Conservation (phyloP, 2,113 vertebrate species). For the Pristiophorus japonicus region DNA sequence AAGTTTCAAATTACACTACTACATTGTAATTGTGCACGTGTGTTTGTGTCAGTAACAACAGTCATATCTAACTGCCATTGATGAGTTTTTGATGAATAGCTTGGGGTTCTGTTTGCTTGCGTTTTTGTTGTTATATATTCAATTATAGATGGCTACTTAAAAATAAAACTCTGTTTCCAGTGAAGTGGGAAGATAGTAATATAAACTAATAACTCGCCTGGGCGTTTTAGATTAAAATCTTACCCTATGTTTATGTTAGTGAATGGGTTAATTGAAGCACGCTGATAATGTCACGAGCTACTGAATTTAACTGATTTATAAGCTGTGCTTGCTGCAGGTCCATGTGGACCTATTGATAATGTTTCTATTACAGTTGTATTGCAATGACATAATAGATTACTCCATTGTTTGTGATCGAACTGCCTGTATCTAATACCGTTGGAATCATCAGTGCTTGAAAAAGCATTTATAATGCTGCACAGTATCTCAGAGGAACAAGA, state of each 20-base stretch:
- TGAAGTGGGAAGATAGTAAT: neutral
- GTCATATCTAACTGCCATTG: neutral
- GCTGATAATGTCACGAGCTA: constrained; percentile 18
- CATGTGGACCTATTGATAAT: constrained; percentile 23
- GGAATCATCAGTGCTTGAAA: constrained; percentile 34
- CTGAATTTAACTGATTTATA: constrained; percentile 10
- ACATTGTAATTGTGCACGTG: neutral
- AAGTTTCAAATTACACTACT: neutral
- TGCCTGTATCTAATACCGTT: constrained; percentile 9
- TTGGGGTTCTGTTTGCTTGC: neutral
- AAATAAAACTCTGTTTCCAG: neutral
- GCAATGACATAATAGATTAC: constrained; percentile 31
- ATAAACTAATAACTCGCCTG: neutral
- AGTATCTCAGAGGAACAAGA: neutral
- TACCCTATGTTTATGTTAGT: neutral
- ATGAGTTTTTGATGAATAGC: constrained; percentile 6
- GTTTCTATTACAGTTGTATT: constrained; percentile 21
- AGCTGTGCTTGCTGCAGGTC: neutral
- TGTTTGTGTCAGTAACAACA: neutral
- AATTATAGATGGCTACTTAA: neutral
- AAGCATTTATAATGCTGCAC: constrained; percentile 33
- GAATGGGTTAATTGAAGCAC: constrained; percentile 27
- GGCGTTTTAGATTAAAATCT: neutral
- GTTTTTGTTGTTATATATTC: neutral
- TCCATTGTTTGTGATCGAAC: constrained; percentile 27